Base-by-base conservation (phyloP, 64 coral and sea anemone genomes). In the Pocillopora verrucosa region DNA sequence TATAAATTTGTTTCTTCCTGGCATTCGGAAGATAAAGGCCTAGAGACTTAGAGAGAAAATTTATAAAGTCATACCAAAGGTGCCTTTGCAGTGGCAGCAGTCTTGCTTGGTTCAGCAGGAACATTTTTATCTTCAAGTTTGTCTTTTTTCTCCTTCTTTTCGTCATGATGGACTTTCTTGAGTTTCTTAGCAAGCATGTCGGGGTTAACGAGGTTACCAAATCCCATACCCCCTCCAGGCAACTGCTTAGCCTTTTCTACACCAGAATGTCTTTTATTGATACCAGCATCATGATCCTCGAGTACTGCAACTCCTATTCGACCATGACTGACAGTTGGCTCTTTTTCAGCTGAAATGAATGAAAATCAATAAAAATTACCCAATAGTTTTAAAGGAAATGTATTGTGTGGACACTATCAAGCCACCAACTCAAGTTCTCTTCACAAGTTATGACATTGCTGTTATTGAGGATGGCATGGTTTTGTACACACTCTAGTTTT, bases 151-250 rank as follows among this genome's bases (percentile, higher is more conserved):
- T 73, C 82, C n/a, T 41, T 85, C 82, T 85, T 85, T 38, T 72
- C 65, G 72, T 85, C 82, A n/a, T 56, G 82, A n/a, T 85, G 82
- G 0, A 92, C 94, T 88, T 95, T 95, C 83, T 84, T 90, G 79
- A 99, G 82, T 61, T 51, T 93, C 14, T 81, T 82, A 20, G 97
- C 92, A 11, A 99, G 85, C 35, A 91, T 56, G 20, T 88, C 86
- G 22, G 77, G 80, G 68, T 63, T 95, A n/a, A 99, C 83, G 0
- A 96, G 79, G 62, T 88, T 85, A 0, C 90, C 90, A 80, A 95
- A 93, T 10, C 94, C 94, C 78, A 96, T 80, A 4, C 94, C 91
- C 1, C 89, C 96, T 45, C 89, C 90, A 80, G 51, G 56, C 14
- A 62, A 75, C 72, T 84, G 88, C 75, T 89, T 99, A 1, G 76